These are phyloP conservation scores for Apostichopus leukothele DNA, from an alignment of 53 echinoderm and acorn worm genomes.

Conservation along the genomic window DNA sequence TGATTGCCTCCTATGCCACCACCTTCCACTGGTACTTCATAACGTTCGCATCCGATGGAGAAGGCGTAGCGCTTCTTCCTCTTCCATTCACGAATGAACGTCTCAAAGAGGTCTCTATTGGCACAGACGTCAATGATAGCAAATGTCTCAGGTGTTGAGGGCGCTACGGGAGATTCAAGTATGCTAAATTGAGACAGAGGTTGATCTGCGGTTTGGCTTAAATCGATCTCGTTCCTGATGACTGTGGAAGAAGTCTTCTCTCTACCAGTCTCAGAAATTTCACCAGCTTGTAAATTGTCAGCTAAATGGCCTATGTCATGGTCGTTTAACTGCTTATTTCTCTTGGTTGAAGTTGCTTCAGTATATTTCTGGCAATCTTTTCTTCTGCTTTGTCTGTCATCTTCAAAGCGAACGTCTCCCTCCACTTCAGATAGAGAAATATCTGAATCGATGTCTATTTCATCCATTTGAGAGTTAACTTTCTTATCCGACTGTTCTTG, in stretches of 20 bases:
- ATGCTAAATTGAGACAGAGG: not conserved
- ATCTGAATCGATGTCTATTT: not conserved
- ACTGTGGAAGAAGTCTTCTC: not conserved
- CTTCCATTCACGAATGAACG: slow-evolving; percentile 83
- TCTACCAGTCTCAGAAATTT: not conserved
- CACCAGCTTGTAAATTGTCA: not conserved
- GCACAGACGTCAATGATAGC: slow-evolving; percentile 93
- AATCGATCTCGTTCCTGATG: no score
- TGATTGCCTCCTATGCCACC: slow-evolving; percentile 89
- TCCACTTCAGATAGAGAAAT: not conserved
- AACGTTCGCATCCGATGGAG: slow-evolving; percentile 84
- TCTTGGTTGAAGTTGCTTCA: no score
- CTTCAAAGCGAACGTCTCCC: not conserved
- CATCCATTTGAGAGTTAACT: not conserved
- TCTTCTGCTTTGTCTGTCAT: not conserved
- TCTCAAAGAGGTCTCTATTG: slow-evolving; percentile 76
- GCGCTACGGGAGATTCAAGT: slow-evolving; percentile 28
- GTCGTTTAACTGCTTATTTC: no score
- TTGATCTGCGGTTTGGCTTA: not conserved
- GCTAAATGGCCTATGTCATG: not conserved
- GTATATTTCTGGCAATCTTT: not conserved
- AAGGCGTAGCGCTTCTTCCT: slow-evolving; percentile 73
- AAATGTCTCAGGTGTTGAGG: slow-evolving; percentile 71
- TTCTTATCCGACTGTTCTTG: not conserved
- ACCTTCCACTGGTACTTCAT: slow-evolving; percentile 65